Evolutionary conservation across 2,113 vertebrate genomes (phyloP).

Genomic region (Kobus ellipsiprymnus): DNA sequence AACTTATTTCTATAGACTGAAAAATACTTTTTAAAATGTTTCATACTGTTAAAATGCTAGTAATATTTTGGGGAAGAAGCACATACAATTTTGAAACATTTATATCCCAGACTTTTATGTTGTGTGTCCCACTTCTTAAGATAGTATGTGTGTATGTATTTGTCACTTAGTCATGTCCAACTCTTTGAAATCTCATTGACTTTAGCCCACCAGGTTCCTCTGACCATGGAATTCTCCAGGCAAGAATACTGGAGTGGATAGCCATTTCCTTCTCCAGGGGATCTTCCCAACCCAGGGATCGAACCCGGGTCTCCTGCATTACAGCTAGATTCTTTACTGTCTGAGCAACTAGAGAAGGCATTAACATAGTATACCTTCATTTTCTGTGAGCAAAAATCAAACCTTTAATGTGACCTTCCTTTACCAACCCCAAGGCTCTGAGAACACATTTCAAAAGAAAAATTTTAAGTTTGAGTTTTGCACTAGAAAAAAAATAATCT

Average conservation of each 20-base stretch:
- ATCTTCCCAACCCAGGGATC: background rate
- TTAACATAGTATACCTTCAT: background rate
- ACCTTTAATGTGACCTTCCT: background rate
- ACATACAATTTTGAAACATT: background rate
- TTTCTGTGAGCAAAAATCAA: background rate
- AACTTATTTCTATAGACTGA: background rate
- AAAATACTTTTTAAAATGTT: background rate
- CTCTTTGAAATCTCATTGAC: background rate
- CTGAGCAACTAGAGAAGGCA: background rate
- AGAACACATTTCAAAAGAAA: background rate
- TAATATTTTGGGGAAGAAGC: background rate
- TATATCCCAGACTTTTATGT: background rate
- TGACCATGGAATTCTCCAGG: background rate
- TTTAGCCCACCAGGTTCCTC: background rate
- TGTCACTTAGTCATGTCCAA: background rate
- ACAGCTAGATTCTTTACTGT: background rate
- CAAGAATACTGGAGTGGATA: background rate
- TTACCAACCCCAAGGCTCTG: background rate
- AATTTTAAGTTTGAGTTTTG: background rate
- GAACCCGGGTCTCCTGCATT: accelerated
- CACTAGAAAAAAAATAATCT: background rate
- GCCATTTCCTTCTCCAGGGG: background rate
- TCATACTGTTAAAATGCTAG: background rate
- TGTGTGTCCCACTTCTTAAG: background rate
- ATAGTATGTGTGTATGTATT: background rate